These are phyloP conservation scores for Drosophila picticornis DNA, from an alignment of 2,888 invertebrate genomes.

Conservation along the genomic window DNA sequence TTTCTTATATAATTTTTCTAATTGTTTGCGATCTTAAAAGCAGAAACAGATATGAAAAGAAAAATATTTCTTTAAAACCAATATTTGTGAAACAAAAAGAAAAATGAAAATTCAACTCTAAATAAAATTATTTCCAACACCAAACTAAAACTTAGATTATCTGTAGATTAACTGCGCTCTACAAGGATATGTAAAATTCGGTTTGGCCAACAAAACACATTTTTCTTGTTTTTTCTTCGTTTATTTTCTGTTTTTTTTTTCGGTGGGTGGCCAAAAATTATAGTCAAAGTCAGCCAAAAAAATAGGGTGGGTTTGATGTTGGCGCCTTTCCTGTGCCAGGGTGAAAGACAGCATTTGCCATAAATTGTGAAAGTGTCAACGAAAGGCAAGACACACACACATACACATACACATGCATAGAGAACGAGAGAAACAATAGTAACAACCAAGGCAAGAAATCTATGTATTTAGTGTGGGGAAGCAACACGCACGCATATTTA, in stretches of 20 bases:
- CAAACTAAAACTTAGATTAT: not conserved
- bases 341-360: slow-evolving; percentile 77
- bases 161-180: not conserved
- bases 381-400: slow-evolving; percentile 70
- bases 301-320: slow-evolving; percentile 48
- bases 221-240: slow-evolving; percentile 20
- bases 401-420: slow-evolving; percentile 33
- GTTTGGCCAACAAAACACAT: not conserved
- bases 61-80: not conserved
- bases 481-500: slow-evolving; percentile 81
- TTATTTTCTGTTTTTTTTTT: slow-evolving; percentile 41
- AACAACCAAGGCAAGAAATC: slow-evolving; percentile 36
- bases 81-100: not conserved
- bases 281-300: slow-evolving; percentile 59
- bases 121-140: not conserved
- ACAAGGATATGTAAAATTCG: not conserved
- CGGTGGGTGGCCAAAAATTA: slow-evolving; percentile 74
- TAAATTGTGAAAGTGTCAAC: slow-evolving; percentile 83
- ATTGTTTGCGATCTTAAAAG: too few species aligned
- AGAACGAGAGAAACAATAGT: slow-evolving; percentile 21
- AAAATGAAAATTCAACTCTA: not conserved
- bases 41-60: too few species aligned
- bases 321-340: slow-evolving; percentile 72
- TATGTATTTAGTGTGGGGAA: slow-evolving; percentile 58
- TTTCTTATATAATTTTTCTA: too few species aligned